Evolutionary conservation across 2,797 vertebrate genomes (phyloP).

Genomic region (Periophthalmus magnuspinnatus): DNA sequence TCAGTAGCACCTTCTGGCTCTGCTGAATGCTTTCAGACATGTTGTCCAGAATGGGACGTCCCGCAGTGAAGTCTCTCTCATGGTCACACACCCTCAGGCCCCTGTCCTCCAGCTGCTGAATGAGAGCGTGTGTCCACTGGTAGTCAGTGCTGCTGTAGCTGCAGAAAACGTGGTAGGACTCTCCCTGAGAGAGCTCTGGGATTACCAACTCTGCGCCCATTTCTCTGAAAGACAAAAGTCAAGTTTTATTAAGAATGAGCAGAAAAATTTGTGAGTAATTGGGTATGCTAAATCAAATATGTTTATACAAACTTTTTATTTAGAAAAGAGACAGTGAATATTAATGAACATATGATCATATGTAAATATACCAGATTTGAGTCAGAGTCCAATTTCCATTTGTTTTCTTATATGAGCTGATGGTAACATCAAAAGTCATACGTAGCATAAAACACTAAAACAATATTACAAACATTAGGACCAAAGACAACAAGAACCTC

Average conservation of each 20-base stretch:
- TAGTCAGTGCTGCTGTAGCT: constrained; percentile 6
- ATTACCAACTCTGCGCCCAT: neutral
- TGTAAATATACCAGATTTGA: no score
- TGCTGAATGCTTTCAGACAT: constrained; percentile 66
- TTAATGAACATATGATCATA: no score
- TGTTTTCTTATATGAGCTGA: no score
- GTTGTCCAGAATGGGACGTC: constrained; percentile 69
- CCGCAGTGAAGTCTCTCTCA: constrained; percentile 65
- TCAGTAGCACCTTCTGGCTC: constrained; percentile 73
- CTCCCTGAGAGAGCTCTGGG: neutral
- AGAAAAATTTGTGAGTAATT: no score
- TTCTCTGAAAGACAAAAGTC: neutral
- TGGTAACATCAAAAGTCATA: no score
- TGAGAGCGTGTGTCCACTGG: neutral
- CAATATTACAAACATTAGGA: no score
- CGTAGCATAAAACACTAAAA: no score
- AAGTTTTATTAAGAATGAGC: neutral
- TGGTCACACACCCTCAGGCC: constrained; percentile 62
- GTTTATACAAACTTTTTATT: no score
- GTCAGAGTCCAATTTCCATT: no score
- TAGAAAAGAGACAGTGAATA: no score
- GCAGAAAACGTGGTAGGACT: neutral
- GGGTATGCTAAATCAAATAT: no score
- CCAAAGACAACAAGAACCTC: no score
- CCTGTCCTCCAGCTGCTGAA: constrained; percentile 43